Percentiles rank a stretch among this genome's conserved stretches.
Conservation (phyloP, 2,888 invertebrate species). For the Rotaria socialis region DNA sequence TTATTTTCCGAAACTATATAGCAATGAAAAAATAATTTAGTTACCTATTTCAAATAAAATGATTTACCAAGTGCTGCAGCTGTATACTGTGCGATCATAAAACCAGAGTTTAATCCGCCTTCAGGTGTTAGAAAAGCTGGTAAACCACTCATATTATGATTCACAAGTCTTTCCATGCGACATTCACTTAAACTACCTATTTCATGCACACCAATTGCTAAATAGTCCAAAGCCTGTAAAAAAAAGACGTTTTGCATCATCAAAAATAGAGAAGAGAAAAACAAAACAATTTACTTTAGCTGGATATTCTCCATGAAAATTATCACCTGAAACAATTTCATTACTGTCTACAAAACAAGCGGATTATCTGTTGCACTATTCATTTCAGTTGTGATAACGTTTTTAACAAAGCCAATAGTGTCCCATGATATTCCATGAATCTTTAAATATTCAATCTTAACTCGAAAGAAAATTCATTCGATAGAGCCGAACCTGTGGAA, state of each 20-base stretch:
- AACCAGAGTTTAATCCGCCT: conserved; percentile 69
- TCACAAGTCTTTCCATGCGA: conserved; percentile 66
- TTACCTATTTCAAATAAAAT: too few species aligned
- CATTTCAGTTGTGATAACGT: conserved; percentile 66
- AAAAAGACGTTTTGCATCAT: not conserved
- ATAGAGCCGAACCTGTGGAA: conserved; percentile 62
- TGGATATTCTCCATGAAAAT: conserved; percentile 71
- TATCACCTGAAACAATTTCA: conserved; percentile 68
- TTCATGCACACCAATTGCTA: conserved; percentile 68
- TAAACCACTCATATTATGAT: conserved; percentile 65
- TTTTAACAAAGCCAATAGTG: conserved; percentile 66
- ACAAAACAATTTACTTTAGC: conserved; percentile 62
- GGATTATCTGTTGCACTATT: conserved; percentile 70
- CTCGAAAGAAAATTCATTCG: too few species aligned
- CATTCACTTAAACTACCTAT: conserved; percentile 68
- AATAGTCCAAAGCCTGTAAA: conserved; percentile 64
- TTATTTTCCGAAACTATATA: conserved; percentile 68
- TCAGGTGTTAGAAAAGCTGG: conserved; percentile 68
- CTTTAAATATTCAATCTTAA: not conserved
- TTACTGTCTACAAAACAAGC: conserved; percentile 60
- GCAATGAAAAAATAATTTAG: too few species aligned
- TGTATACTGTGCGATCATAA: conserved; percentile 69
- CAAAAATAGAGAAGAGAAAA: not conserved
- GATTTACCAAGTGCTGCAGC: conserved; percentile 66
- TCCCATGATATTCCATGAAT: conserved; percentile 69